Evolutionary conservation across 2,797 vertebrate genomes (phyloP), one percentile per base, ranked within the genome.

Genomic region (Sebastes jordani): DNA sequence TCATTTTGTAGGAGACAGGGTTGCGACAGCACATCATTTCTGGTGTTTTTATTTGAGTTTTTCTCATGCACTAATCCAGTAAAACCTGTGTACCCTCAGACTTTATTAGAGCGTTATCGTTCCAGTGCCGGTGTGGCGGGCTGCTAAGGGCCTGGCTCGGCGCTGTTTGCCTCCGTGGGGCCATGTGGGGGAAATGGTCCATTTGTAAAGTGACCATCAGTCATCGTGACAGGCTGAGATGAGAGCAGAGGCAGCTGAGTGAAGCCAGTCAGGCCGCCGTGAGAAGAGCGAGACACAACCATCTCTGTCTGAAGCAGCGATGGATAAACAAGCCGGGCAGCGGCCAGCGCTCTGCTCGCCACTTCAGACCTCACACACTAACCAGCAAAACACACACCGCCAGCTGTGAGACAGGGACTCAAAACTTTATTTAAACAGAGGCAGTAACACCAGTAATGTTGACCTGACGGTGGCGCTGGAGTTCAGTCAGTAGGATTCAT

Each of bases 341-440:
- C 42, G 42, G 42, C 42, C 16, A 18, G 42, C 16, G 16, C 42
- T 46, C 7, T 18, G 42, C 42, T 46, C 87, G 83, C 88, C 91
- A 88, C 92, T 90, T 91, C 86, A 93, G 95, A 95, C 94, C 93
- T 90, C 94, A 94, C 95, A 86, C 88, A 89, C 82, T 22, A 46
- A 18, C 42, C 42, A 46, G 42, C 42, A 46, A 46, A 46, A 46
- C 22, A 46, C 42, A 46, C 42, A 18, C 42, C 42, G 42, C 42
- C 42, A 46, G 42, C 42, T 18, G 42, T 18, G 16, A 46, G 42
- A 46, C 42, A 46, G 42, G 42, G 16, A 18, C 42, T 46, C 16
- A 46, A 18, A 18, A 20, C 42, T 46, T 18, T 18, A 18, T 46
- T 46, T 46, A 46, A 46, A 18, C 6, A 20, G 42, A 46, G 7